Percentiles rank a stretch among this genome's conserved stretches.
These are phyloP conservation scores for Chirona hameri DNA, from an alignment of 2,888 invertebrate genomes.

Conservation along the genomic window DNA sequence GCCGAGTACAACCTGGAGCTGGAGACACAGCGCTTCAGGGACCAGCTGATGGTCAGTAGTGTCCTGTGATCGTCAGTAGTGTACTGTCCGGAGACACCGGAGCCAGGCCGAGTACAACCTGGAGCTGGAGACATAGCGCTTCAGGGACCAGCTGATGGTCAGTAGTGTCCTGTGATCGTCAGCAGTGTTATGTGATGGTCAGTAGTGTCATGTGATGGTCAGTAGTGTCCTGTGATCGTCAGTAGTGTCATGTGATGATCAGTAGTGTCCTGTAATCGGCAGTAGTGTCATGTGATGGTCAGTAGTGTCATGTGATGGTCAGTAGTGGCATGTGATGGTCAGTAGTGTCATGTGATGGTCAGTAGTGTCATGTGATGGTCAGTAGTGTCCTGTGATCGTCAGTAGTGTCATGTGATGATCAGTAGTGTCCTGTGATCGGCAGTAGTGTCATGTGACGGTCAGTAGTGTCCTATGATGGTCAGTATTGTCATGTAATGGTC, in stretches of 20 bases:
- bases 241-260: too few relatives aligned
- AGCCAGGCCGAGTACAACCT: too few relatives aligned
- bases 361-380: conserved; percentile 4
- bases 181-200: background rate
- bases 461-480: background rate
- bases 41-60: background rate
- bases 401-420: background rate
- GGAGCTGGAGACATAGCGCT: conserved; percentile 39
- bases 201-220: background rate
- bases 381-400: background rate
- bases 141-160: background rate
- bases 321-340: conserved; percentile 4
- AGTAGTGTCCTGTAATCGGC: too few relatives aligned
- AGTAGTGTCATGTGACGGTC: conserved; percentile 7
- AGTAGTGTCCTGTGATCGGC: background rate
- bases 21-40: conserved; percentile 49
- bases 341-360: background rate
- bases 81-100: background rate
- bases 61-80: background rate
- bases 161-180: background rate
- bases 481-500: too few relatives aligned
- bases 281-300: too few relatives aligned
- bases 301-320: background rate
- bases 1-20: conserved; percentile 56
- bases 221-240: background rate